phyloP scores from a whole-genome alignment of 92 coral and sea anemone species.

The Bergia puertoricense region DNA sequence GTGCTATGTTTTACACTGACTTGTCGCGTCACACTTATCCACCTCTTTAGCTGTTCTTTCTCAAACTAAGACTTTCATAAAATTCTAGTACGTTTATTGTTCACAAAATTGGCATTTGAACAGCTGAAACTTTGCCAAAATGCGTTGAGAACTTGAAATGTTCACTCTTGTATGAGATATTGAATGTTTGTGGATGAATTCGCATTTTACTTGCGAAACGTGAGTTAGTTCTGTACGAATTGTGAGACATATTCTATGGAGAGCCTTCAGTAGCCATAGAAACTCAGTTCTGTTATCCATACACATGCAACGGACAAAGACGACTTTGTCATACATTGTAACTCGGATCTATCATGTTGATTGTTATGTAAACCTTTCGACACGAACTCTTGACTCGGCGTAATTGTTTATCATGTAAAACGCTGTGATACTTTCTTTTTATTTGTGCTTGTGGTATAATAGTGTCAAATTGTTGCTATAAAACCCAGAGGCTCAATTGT shows the following conservation, averaged over 20 bases:
- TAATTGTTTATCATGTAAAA: slow-evolving; percentile 6
- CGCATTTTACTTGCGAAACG: background rate
- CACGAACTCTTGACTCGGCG: background rate
- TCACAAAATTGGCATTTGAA: too few species aligned
- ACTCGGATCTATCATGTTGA: background rate
- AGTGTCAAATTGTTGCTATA: background rate
- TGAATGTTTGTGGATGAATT: background rate
- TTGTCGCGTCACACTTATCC: background rate
- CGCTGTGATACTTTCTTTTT: background rate
- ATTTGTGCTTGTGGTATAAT: background rate
- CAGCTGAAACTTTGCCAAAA: background rate
- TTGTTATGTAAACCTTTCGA: slow-evolving; percentile 7
- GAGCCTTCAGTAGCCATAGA: slow-evolving; percentile 13
- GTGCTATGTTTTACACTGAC: background rate
- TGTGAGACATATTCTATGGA: background rate
- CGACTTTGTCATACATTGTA: background rate
- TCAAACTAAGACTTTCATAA: background rate
- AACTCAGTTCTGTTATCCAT: background rate
- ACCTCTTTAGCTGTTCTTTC: background rate
- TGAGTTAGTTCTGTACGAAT: background rate
- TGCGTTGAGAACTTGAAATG: background rate
- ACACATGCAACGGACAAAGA: slow-evolving; percentile 4
- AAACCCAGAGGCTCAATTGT: background rate
- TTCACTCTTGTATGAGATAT: too few species aligned
- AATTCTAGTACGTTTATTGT: background rate